phyloP scores from a whole-genome alignment of 1,140 invertebrate species.

The Zaprionus camerounensis region DNA sequence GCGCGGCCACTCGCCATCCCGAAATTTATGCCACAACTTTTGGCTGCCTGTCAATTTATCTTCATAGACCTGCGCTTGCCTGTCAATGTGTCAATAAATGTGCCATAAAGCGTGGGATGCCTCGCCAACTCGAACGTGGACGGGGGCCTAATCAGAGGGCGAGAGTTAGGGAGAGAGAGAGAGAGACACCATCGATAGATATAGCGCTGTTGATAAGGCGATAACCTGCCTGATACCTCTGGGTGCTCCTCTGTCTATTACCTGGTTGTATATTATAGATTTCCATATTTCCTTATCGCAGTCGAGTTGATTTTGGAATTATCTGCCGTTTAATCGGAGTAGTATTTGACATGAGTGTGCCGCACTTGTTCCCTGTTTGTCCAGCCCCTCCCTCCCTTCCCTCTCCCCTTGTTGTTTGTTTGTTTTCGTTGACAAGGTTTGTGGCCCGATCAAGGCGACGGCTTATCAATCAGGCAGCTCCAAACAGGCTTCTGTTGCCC shows the following conservation, averaged over 20 bases:
- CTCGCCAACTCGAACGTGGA: neutral
- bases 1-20: slow-evolving; percentile 12
- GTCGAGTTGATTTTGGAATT: slow-evolving; percentile 74
- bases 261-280: slow-evolving; percentile 55
- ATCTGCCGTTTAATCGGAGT: slow-evolving; percentile 77
- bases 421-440: slow-evolving; percentile 9
- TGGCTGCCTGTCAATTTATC: slow-evolving; percentile 71
- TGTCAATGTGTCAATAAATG: slow-evolving; percentile 81
- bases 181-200: slow-evolving; percentile 41
- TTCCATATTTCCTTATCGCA: slow-evolving; percentile 53
- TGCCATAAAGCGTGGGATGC: slow-evolving; percentile 53
- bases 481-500: slow-evolving; percentile 21
- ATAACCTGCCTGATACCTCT: slow-evolving; percentile 18
- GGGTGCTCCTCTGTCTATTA: slow-evolving; percentile 63
- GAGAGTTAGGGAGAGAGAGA: neutral
- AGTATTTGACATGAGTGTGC: slow-evolving; percentile 72
- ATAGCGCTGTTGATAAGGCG: slow-evolving; percentile 41
- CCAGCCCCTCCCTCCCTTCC: neutral
- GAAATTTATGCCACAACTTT: slow-evolving; percentile 60
- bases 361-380: slow-evolving; percentile 60
- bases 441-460: slow-evolving; percentile 3
- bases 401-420: neutral
- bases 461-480: slow-evolving; percentile 35
- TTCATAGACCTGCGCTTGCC: slow-evolving; percentile 68
- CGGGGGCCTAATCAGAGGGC: slow-evolving; percentile 35